Base-by-base conservation (phyloP, 2,113 vertebrate species). In the Antigone vipio region DNA sequence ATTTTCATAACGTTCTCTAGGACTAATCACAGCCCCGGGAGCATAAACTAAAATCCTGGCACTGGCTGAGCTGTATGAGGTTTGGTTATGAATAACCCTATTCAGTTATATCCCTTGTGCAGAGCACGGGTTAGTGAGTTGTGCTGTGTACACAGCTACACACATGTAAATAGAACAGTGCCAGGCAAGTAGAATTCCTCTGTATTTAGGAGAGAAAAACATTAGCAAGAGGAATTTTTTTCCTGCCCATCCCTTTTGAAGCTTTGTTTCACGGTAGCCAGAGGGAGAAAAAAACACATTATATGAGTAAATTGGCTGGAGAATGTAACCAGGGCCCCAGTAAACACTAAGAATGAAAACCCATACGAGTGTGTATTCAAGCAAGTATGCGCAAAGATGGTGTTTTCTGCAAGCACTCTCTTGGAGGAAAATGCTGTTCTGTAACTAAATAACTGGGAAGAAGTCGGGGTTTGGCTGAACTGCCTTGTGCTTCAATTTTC, bases 291-390 rank as follows among this genome's bases (percentile, higher is more conserved):
- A 95, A 68, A 18, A 22, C 82, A 89, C 78, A 95, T 97, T 97
- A 95, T 91, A 67, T 76, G 93, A 95, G 94, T 96, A 97, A 97
- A 95, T 95, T 95, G 96, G 88, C 94, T 96, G 95, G 94, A 96
- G 97, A 95, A 96, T 92, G 87, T 95, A 97, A 92, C 91, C 87
- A 95, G 85, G 82, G 91, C 89, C 94, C 87, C 71, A 88, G 89
- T 91, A 97, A 97, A 95, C 87, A 82, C 84, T 79, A 53, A 85
- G 93, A 94, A 95, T 95, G 93, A 95, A 95, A 96, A 92, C 76
- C 81, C 89, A n/a, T 76, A 90, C 0, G 6, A 83, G 53, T 92
- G 94, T 92, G 94, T 95, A 87, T 92, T 95, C 95, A 91, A 92
- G 93, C 96, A 97, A 94, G 86, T 91, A 74, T 42, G 74, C 6